A percentile compares a stretch with the other conserved stretches of the same genome.
These are phyloP conservation scores for Cyclophora albipunctata DNA, from an alignment of 2,888 invertebrate species.

Conservation along the genomic window DNA sequence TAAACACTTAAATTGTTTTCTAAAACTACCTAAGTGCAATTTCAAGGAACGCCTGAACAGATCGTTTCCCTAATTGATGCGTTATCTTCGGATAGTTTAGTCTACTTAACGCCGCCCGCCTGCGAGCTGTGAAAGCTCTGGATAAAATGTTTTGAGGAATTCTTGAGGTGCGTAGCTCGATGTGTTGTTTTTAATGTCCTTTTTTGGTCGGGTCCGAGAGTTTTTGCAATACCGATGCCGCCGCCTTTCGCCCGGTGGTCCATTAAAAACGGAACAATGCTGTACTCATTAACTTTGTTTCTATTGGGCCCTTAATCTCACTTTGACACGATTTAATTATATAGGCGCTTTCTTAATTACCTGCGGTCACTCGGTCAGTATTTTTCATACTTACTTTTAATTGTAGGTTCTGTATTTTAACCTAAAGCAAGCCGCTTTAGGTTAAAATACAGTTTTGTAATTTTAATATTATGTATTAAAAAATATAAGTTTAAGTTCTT, in stretches of 20 bases:
- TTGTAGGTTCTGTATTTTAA: no score
- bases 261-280: constrained; percentile 68
- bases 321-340: constrained; percentile 56
- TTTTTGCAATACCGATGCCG: constrained; percentile 59
- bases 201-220: constrained; percentile 54
- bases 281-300: constrained; percentile 56
- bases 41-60: constrained; percentile 13
- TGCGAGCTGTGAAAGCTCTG: constrained; percentile 64
- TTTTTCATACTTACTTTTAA: no score
- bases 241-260: constrained; percentile 61
- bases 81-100: constrained; percentile 46
- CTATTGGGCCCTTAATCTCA: constrained; percentile 67
- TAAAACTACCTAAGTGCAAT: constrained; percentile 16
- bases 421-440: no score
- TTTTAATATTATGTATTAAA: no score
- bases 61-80: constrained; percentile 10
- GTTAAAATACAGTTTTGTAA: no score
- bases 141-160: constrained; percentile 70
- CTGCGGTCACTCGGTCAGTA: no score
- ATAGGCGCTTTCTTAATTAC: no score
- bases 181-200: constrained; percentile 56
- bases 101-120: constrained; percentile 61
- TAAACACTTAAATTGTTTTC: constrained; percentile 14
- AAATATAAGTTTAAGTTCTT: no score
- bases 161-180: constrained; percentile 56